Percentiles rank a stretch among this genome's conserved stretches.
Conservation (phyloP, 2,113 vertebrate species). For the Heloderma charlesbogerti region DNA sequence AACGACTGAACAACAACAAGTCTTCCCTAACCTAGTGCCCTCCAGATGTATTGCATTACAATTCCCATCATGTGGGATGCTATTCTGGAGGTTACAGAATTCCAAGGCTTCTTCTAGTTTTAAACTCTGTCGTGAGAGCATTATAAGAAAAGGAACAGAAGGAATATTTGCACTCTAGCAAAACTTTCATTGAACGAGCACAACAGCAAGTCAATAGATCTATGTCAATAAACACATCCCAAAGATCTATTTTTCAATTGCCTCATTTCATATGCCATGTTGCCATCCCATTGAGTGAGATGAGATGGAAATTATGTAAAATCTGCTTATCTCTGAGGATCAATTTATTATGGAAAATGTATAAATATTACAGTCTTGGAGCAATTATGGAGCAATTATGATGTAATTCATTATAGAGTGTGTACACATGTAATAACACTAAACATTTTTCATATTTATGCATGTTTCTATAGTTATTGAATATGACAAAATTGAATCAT, state of each 20-base stretch:
- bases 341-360: constrained; percentile 41
- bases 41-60: too few species aligned
- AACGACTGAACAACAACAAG: too few species aligned
- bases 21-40: too few species aligned
- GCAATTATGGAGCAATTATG: constrained; percentile 49
- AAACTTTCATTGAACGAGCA: not conserved
- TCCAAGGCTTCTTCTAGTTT: not conserved
- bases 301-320: constrained; percentile 12
- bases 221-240: not conserved
- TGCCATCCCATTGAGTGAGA: not conserved
- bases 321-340: constrained; percentile 21
- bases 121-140: not conserved
- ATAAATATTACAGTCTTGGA: constrained; percentile 49
- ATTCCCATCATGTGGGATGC: too few species aligned
- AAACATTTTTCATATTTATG: constrained; percentile 20
- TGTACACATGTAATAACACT: constrained; percentile 3
- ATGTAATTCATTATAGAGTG: constrained; percentile 25
- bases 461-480: constrained; percentile 39
- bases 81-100: not conserved
- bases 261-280: not conserved
- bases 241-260: constrained; percentile 1
- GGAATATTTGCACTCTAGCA: not conserved
- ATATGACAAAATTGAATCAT: constrained; percentile 43
- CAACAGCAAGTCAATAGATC: not conserved
- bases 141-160: not conserved